Percentiles rank a stretch among this genome's conserved stretches.
phyloP scores from a whole-genome alignment of 2,113 vertebrate species.

The Ammodytes marinus region DNA sequence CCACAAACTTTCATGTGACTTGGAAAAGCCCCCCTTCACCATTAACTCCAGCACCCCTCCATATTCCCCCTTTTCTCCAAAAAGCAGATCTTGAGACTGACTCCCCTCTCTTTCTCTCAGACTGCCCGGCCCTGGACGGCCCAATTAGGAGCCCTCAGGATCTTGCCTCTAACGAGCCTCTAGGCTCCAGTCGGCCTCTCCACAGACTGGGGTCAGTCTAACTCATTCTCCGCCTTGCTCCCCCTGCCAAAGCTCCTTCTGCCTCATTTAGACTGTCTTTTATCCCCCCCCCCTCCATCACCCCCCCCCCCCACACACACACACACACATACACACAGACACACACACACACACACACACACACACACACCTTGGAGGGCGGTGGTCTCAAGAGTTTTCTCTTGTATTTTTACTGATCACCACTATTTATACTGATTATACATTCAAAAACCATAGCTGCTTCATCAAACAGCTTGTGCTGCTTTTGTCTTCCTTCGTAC shows the following conservation, averaged over 20 bases:
- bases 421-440: background rate
- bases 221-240: constrained; percentile 31
- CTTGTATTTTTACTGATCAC: constrained; percentile 4
- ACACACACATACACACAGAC: too few relatives aligned
- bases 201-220: constrained; percentile 59
- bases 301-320: too few relatives aligned
- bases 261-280: constrained; percentile 25
- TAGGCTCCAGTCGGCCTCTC: constrained; percentile 70
- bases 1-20: constrained; percentile 98
- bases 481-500: background rate
- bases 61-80: constrained; percentile 64
- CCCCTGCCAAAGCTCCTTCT: constrained; percentile 52
- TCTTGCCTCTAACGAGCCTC: constrained; percentile 89
- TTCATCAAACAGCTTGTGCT: background rate
- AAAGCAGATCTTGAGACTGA: constrained; percentile 89
- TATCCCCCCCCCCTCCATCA: background rate
- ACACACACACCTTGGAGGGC: constrained; percentile 1
- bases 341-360: too few relatives aligned
- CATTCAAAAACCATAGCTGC: background rate
- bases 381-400: constrained; percentile 9
- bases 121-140: constrained; percentile 89
- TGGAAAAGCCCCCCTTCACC: constrained; percentile 88
- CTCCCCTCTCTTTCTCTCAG: constrained; percentile 87
- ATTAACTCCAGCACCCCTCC: constrained; percentile 70
- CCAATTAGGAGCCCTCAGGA: constrained; percentile 97